A percentile compares a stretch with the other conserved stretches of the same genome.
phyloP scores from a whole-genome alignment of 2,888 invertebrate species.

The Dorcus parallelipipedus region DNA sequence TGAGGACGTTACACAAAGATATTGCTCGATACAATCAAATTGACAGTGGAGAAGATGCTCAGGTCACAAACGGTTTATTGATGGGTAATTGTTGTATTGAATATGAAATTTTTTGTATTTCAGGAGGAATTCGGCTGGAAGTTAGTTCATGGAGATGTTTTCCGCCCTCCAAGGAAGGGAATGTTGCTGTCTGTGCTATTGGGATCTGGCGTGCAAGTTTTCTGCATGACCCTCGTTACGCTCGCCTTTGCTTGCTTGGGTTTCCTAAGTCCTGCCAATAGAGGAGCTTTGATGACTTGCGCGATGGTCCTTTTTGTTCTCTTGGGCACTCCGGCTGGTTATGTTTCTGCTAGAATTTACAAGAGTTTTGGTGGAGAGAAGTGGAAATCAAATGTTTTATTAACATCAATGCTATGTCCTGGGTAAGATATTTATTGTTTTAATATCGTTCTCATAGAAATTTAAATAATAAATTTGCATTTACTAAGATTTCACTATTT shows the following conservation, averaged over 20 bases:
- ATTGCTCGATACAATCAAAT: conserved; percentile 98
- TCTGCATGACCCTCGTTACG: conserved; percentile 94
- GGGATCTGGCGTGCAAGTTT: conserved; percentile 95
- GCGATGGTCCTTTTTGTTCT: conserved; percentile 96
- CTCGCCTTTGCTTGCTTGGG: conserved; percentile 98
- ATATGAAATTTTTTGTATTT: background rate
- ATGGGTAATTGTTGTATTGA: background rate
- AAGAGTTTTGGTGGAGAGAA: conserved; percentile 98
- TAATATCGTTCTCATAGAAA: background rate
- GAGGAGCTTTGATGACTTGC: conserved; percentile 98
- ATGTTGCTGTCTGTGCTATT: conserved; percentile 94
- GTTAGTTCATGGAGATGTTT: conserved; percentile 96
- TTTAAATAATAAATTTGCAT: too few species aligned
- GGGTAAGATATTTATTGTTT: conserved; percentile 50
- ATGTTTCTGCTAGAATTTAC: conserved; percentile 94
- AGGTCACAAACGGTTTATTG: conserved; percentile 62
- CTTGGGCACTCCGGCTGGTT: conserved; percentile 94
- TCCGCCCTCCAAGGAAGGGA: conserved; percentile 92
- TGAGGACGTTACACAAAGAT: conserved; percentile 95
- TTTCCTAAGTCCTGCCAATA: conserved; percentile 96
- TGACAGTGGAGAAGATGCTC: conserved; percentile 83
- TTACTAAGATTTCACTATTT: too few species aligned
- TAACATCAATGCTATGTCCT: conserved; percentile 95
- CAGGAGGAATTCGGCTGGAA: conserved; percentile 98
- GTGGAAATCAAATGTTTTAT: conserved; percentile 97